Percentiles rank a stretch among this genome's conserved stretches.
Conservation (phyloP, 2,113 vertebrate species). For the Pelmatolapia mariae region DNA sequence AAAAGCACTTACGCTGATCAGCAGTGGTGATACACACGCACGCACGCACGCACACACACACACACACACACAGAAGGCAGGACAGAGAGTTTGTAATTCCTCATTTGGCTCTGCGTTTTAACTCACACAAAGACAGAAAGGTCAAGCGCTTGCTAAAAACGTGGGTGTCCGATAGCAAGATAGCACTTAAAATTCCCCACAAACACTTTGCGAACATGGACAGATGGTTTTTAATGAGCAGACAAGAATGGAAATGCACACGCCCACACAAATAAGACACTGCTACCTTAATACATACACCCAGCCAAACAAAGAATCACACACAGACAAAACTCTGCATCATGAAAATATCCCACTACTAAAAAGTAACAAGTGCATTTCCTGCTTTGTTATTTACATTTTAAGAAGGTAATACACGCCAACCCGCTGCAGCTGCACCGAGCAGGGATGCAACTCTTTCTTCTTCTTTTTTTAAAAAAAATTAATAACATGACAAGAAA, state of each 20-base stretch:
- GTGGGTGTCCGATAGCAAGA: background rate
- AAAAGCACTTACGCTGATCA: background rate
- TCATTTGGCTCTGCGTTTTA: background rate
- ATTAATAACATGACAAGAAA: background rate
- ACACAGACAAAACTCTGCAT: background rate
- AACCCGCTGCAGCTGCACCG: background rate
- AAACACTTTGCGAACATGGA: background rate
- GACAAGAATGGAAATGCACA: background rate
- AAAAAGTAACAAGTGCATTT: background rate
- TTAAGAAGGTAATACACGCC: background rate
- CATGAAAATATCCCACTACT: background rate
- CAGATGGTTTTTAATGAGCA: slow-evolving; percentile 10
- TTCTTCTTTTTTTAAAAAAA: rapidly evolving
- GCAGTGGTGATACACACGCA: background rate
- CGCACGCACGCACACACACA: rapidly evolving
- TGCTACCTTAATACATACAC: background rate
- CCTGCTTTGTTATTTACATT: background rate
- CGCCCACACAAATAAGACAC: background rate
- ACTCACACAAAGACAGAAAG: background rate
- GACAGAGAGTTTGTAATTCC: background rate
- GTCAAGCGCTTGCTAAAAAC: background rate
- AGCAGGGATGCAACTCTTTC: background rate
- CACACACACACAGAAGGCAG: background rate
- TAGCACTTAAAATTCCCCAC: background rate
- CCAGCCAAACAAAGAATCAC: background rate